Base-by-base conservation (phyloP, 2,797 vertebrate species). In the Bucorvus abyssinicus region DNA sequence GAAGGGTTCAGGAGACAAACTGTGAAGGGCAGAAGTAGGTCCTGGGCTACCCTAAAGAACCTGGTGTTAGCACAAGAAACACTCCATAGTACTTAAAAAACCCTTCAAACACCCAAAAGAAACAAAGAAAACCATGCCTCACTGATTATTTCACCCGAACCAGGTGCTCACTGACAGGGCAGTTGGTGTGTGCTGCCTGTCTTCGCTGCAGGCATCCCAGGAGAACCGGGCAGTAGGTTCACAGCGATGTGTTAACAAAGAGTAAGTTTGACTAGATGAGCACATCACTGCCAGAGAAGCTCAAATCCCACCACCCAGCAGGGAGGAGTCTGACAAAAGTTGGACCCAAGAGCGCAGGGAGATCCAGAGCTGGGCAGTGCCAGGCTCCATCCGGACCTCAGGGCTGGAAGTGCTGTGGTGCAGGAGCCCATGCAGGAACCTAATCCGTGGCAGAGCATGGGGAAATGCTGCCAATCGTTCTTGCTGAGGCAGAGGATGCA, bases 311-410 rank as follows among this genome's bases (percentile, higher is more conserved):
- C 13, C 52, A 65, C 24, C 32, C 26, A 47, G 40, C 30, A 79
- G 13, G 45, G 29, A 34, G 11, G 15, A 9, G 14, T 18, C 26
- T 16, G 14, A 18, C 10, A 47, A 32, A 13, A 52, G 9, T 0
- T 52, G 40, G 30, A 29, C 10, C 20, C 0, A 0, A 47, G 57
- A 40, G 32, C 19, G 20, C 21, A 34, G 1, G 2, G 36, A 49
- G 8, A 29, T 3, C 11, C 52, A 29, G 42, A 24, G 36, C 26
- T 49, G 59, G 53, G 36, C 42, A 61, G 27, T 20, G 44, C 69
- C 81, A 49, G 50, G 42, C 36, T 74, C 38, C 40, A 38, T 12
- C 18, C 5, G 13, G 17, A 40, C 30, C 34, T 64, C 34, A 21
- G 20, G 26, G 7, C 47, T 71, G 30, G 36, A 24, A 63, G 27